Base-by-base conservation (phyloP, 2,888 invertebrate genomes). In the Aproaerema taeniolella region DNA sequence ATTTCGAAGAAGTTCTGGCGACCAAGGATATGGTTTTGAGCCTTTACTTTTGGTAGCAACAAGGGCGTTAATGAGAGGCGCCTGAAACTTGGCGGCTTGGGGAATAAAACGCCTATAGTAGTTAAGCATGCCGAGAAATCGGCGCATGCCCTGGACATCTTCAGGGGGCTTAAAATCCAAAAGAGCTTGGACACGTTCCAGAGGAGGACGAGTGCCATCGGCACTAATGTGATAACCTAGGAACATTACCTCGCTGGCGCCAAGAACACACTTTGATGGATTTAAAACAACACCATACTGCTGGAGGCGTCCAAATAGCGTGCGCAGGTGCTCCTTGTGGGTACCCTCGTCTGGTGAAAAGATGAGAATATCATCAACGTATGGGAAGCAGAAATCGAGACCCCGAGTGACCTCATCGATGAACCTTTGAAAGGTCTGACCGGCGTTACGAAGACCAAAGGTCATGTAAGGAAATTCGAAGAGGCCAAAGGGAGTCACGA, bases 391-490 rank as follows among this genome's bases (percentile, higher is more conserved):
- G 40, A 74, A 65, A 13, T 64, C 65, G 0, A 65, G 33, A 3
- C 58, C 61, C 2, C 53, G 42, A 0, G 54, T 11, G 0, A 66
- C 52, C 13, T 57, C 47, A 31, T 69, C 55, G 16, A 74, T 61
- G 30, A 70, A 71, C 0, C 67, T 50, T 37, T 74, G 72, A 41
- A 78, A 61, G 0, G 69, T 67, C 39, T 74, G 70, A 0, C 60
- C 68, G 0, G 75, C 73, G 41, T 79, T 77, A 0, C 67, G 38
- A 0, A 78, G 47, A 0, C 75, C 73, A 30, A 73, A 76, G 0
- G 50, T 46, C 61, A 67, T 63, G 2, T 20, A 39, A 0, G 46
- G 41, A 36, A 64, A 71, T 39, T 77, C 63, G 31, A 46, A 63
- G 3, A 65, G 38, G 1, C 61, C 61, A 34, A 62, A 61, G 0